Percentiles rank a stretch among this genome's conserved stretches.
phyloP scores from a whole-genome alignment of 2,113 vertebrate species.

The Aptenodytes patagonicus region DNA sequence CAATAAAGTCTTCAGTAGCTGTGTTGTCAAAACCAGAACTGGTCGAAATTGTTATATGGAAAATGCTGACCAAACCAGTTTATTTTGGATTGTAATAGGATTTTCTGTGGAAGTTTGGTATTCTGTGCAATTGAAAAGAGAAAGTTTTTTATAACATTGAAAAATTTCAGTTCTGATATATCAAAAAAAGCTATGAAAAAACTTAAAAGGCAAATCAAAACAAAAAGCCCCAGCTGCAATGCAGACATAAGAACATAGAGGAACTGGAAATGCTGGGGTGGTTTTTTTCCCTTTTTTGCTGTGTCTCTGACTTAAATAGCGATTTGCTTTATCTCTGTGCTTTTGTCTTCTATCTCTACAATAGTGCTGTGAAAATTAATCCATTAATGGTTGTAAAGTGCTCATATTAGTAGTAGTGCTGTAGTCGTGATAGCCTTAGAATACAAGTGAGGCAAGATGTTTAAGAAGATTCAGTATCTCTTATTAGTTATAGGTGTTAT shows the following conservation, averaged over 20 bases:
- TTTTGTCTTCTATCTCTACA: constrained; percentile 39
- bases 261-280: neutral
- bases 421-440: neutral
- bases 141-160: neutral
- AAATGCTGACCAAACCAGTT: neutral
- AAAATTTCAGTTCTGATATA: neutral
- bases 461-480: constrained; percentile 12
- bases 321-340: constrained; percentile 23
- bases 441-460: constrained; percentile 37
- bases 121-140: neutral
- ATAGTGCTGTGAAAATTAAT: constrained; percentile 37
- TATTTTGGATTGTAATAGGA: neutral
- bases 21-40: neutral
- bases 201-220: neutral
- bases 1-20: neutral
- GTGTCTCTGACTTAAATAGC: neutral
- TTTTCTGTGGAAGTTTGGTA: neutral
- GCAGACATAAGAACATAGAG: neutral
- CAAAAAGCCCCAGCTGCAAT: neutral
- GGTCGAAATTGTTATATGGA: neutral
- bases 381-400: constrained; percentile 31
- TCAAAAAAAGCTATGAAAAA: neutral
- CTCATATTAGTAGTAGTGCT: neutral
- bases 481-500: neutral
- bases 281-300: neutral